Evolutionary conservation across 2,113 vertebrate genomes (phyloP).

Genomic region (Ahaetulla prasina): DNA sequence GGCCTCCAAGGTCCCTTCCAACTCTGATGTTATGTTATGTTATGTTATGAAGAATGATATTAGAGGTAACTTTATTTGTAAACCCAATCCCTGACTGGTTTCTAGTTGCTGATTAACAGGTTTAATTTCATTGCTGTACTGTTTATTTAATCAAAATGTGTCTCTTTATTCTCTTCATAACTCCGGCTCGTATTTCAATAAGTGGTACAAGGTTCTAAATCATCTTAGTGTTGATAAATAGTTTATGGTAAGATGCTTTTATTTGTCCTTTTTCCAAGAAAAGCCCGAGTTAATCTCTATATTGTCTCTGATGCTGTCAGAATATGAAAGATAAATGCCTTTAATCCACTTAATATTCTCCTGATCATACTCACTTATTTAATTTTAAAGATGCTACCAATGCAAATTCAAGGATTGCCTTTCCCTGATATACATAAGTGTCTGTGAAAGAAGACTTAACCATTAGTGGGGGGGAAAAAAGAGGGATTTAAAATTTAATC

Average conservation of each 20-base stretch:
- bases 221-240: not conserved
- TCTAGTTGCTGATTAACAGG: not conserved
- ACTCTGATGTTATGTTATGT: too few relatives aligned
- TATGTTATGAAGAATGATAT: too few relatives aligned
- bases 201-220: not conserved
- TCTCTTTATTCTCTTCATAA: not conserved
- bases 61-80: not conserved
- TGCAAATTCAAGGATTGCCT: not conserved
- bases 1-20: too few relatives aligned
- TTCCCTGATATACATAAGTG: slow-evolving; percentile 1
- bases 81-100: not conserved
- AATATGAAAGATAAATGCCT: slow-evolving; percentile 25
- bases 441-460: not conserved
- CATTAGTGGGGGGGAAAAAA: not conserved
- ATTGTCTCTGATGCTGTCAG: not conserved
- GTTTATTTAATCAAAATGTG: not conserved
- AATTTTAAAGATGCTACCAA: slow-evolving; percentile 16
- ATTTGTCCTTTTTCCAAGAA: not conserved
- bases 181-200: not conserved
- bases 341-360: slow-evolving; percentile 1
- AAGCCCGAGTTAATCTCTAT: not conserved
- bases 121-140: not conserved
- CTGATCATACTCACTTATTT: not conserved
- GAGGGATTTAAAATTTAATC: not conserved
- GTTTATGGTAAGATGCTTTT: not conserved